Base-by-base conservation (phyloP, 35 echinoderm and acorn worm genomes). In the Acanthaster planci region DNA sequence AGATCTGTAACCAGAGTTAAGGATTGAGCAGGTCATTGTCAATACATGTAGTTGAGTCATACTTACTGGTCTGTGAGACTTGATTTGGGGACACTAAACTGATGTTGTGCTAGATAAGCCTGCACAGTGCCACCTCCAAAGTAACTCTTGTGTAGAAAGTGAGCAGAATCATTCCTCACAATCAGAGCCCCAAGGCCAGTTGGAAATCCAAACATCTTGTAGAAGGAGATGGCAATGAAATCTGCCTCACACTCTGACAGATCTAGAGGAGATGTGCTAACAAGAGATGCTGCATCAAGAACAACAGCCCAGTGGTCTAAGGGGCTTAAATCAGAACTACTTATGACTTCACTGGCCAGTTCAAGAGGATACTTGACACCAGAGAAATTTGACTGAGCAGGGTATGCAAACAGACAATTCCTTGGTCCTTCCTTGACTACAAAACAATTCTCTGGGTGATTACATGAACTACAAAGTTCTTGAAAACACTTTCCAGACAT, bases 191-290 rank as follows among this genome's bases (percentile, higher is more conserved):
- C 95, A 2, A 97, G 40, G n/a, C 95, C 95, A 78, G 95, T 97
- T 15, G 95, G 95, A 32, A 97, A 97, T 4, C 95, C 95, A 93
- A 97, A 97, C 80, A 97, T 93, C 84, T 97, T 97, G 82, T 97
- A 97, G 82, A 97, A 97, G 5, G 95, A 97, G 17, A 97, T 37
- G 0, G 95, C 59, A 26, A 97, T 60, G 78, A 97, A 97, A 78
- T 97, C 91, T 37, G 91, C 95, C 17, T 77, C 40, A 57, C 91
- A 97, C 0, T 55, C 5, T 51, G 84, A 81, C 15, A 97, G 82
- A 68, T 97, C 91, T 6, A 97, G 77, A 35, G 55, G 77, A 10
- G 95, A 97, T 8, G 91, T 91, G 40, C 67, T 86, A 31, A 93
- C 95, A 0, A 93, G 37, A 15, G 95, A 81, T 67, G 91, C 95